Evolutionary conservation across 2,888 invertebrate genomes (phyloP), one percentile per base, ranked within the genome.

Genomic region (Eustalomyia histrio): DNA sequence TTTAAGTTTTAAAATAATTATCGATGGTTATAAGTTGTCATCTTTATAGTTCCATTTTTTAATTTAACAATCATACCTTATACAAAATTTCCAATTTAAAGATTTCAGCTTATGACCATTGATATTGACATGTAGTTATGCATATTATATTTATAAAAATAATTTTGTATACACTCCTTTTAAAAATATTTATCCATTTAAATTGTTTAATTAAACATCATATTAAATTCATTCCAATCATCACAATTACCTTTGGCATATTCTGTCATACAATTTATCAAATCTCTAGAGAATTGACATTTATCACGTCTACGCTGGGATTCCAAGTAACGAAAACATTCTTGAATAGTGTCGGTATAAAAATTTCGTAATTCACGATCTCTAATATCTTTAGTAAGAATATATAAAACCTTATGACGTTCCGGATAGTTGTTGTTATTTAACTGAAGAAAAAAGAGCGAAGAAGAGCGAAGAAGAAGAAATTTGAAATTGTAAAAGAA

Each of bases 181-280:
- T n/a, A n/a, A n/a, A n/a, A n/a, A n/a, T n/a, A n/a, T 29, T 55
- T 55, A 9, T 21, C 14, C 18, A 14, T 29, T 17, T 6, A 6
- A 29, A 29, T 18, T 3, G n/a, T 60, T 72, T 63, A 89, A 69
- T 87, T 90, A 83, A 92, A 91, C 21, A 92, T 87, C 79, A 92
- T 82, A 74, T 90, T 90, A 43, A 90, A 91, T 79, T 93, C 92
- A 72, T 93, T 93, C 95, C 95, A 95, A 86, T 95, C 95, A 18
- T 94, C 94, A 85, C 95, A 95, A 87, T 94, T 94, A 3, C 93
- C 92, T 86, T 92, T 92, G n/a, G 94, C 95, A 85, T 94, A 95
- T 80, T 95, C 94, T 0, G 93, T 92, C 85, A 95, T 90, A 85
- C 95, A 95, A 82, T 91, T 92, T 68, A 94, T 88, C 18, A 95